Evolutionary conservation across 2,113 vertebrate species (phyloP).

Genomic region (Laticauda laticaudata): DNA sequence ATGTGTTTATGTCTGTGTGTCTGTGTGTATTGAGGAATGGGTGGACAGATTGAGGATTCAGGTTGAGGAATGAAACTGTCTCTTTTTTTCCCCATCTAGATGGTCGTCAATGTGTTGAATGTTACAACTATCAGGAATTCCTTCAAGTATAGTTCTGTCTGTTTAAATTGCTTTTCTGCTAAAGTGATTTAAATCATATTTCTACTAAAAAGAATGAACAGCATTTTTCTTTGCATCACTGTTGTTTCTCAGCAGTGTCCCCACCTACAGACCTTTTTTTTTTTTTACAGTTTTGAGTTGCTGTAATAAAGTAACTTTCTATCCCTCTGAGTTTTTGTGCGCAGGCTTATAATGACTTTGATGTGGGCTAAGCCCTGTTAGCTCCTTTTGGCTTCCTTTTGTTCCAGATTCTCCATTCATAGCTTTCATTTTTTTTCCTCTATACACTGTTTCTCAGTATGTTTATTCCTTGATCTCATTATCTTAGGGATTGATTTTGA

Average conservation of each 20-base stretch:
- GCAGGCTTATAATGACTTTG: not conserved
- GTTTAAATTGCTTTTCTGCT: not conserved
- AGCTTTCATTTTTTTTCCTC: not conserved
- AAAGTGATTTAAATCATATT: not conserved
- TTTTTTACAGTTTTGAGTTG: not conserved
- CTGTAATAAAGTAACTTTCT: not conserved
- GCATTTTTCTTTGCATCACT: not conserved
- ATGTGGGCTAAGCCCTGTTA: not conserved
- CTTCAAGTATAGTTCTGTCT: not conserved
- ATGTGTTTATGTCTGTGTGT: not conserved
- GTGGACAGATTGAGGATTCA: not conserved
- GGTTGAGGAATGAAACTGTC: not conserved
- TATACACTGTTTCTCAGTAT: not conserved
- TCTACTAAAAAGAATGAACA: not conserved
- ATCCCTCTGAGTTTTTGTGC: not conserved
- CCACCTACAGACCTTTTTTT: not conserved
- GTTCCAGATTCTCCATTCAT: not conserved
- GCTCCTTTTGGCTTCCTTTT: not conserved
- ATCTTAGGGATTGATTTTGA: not conserved
- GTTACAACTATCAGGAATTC: not conserved
- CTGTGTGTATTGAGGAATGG: not conserved
- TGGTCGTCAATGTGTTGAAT: not conserved
- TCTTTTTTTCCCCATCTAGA: not conserved
- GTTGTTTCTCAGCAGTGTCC: not conserved
- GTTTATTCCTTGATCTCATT: not conserved